Percentiles rank a stretch among this genome's conserved stretches.
These are phyloP conservation scores for Pseudorasbora parva DNA, from an alignment of 2,113 vertebrate species.

Conservation along the genomic window DNA sequence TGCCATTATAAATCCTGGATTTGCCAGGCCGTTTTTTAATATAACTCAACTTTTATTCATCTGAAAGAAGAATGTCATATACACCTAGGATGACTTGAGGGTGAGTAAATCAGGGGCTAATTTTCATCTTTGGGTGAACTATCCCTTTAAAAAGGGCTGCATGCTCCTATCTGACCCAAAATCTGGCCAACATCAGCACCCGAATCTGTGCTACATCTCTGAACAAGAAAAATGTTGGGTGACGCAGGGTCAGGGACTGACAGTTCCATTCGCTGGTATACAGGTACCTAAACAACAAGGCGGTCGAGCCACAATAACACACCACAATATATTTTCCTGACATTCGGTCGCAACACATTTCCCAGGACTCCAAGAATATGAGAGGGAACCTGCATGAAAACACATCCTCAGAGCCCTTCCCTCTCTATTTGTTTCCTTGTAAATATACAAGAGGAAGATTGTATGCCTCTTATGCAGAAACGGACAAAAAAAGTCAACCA, in stretches of 20 bases:
- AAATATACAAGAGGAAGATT: conserved; percentile 43
- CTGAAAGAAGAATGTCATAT: no score
- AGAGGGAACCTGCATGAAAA: conserved; percentile 22
- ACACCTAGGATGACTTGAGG: no score
- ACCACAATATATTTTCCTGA: conserved; percentile 61
- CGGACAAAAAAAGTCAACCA: conserved; percentile 43
- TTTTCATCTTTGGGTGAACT: no score
- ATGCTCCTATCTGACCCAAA: conserved; percentile 39
- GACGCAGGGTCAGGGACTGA: conserved; percentile 56
- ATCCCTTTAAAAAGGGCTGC: conserved; percentile 31
- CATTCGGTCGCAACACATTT: conserved; percentile 54
- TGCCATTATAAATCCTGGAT: no score
- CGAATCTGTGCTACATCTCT: conserved; percentile 55
- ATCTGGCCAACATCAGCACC: conserved; percentile 47
- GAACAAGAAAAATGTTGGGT: conserved; percentile 54
- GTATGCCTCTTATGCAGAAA: conserved; percentile 47
- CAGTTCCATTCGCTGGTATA: conserved; percentile 56
- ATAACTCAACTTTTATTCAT: no score
- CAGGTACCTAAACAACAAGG: conserved; percentile 57
- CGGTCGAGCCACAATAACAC: conserved; percentile 49
- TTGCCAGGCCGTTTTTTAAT: no score
- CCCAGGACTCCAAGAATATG: conserved; percentile 24
- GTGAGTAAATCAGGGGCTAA: no score
- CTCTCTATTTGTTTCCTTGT: not conserved
- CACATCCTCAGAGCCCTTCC: conserved; percentile 3